Conservation (phyloP, 1,140 invertebrate species). For the Trialeurodes vaporariorum region DNA sequence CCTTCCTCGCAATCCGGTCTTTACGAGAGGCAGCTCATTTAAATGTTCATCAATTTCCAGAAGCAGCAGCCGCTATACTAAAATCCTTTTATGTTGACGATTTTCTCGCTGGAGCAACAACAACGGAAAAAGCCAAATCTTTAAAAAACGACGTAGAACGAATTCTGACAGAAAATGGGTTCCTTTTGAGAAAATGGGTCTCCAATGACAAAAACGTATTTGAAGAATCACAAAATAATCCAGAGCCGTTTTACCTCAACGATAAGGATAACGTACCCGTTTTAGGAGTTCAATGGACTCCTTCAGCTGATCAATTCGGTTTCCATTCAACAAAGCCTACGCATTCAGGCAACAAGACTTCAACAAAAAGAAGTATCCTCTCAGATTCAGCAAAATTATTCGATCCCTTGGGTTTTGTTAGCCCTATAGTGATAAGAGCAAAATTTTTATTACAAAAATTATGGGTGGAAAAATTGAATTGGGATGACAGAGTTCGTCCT, state of each 20-base stretch:
- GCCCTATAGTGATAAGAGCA: neutral
- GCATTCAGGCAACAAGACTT: neutral
- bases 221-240: neutral
- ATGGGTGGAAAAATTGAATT: slow-evolving; percentile 1
- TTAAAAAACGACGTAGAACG: neutral
- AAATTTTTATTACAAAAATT: neutral
- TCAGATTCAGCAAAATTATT: neutral
- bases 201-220: neutral
- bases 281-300: neutral
- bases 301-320: neutral
- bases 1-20: neutral
- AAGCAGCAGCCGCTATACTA: neutral
- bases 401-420: neutral
- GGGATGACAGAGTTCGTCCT: slow-evolving; percentile 12
- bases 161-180: neutral
- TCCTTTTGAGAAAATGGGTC: neutral
- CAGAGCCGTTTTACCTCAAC: neutral
- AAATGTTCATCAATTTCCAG: neutral
- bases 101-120: neutral
- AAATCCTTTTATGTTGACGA: neutral
- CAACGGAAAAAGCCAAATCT: neutral
- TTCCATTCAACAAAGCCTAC: neutral
- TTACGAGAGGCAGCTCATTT: neutral
- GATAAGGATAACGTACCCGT: neutral
- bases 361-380: neutral